phyloP scores from a whole-genome alignment of 2,797 vertebrate genomes.

The Parauchenoglanis punctatus region DNA sequence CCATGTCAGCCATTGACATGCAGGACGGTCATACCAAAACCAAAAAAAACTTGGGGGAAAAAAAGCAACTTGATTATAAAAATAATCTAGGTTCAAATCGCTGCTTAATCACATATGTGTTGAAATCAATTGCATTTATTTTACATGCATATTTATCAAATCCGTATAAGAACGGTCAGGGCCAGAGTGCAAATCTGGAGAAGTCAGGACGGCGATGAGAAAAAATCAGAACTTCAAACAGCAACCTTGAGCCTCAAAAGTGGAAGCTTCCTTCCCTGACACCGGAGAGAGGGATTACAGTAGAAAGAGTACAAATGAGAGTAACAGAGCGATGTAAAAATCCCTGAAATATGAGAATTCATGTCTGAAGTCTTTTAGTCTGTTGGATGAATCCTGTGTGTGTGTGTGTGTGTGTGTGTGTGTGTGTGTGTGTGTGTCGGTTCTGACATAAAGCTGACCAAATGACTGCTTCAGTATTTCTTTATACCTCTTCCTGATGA shows the following conservation, averaged over 20 bases:
- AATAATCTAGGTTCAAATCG: too few species aligned
- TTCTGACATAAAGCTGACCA: neutral
- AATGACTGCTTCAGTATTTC: neutral
- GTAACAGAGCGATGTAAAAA: neutral
- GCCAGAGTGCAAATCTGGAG: neutral
- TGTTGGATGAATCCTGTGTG: neutral
- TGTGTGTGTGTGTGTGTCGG: neutral
- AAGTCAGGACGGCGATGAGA: neutral
- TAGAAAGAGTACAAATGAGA: neutral
- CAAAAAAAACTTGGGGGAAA: neutral
- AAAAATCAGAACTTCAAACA: neutral
- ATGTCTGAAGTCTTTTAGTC: neutral
- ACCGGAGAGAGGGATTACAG: neutral
- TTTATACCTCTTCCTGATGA: neutral
- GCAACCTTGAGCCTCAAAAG: neutral
- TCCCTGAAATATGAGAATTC: neutral
- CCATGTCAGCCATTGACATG: neutral
- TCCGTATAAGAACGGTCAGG: neutral
- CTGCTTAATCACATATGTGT: too few species aligned
- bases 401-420: neutral
- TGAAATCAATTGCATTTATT: neutral
- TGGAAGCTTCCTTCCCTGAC: neutral
- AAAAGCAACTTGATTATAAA: neutral
- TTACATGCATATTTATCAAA: neutral
- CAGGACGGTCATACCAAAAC: neutral